Evolutionary conservation across 2,888 invertebrate genomes (phyloP), one percentile per base, ranked within the genome.

Genomic region (Cheilosia variabilis): DNA sequence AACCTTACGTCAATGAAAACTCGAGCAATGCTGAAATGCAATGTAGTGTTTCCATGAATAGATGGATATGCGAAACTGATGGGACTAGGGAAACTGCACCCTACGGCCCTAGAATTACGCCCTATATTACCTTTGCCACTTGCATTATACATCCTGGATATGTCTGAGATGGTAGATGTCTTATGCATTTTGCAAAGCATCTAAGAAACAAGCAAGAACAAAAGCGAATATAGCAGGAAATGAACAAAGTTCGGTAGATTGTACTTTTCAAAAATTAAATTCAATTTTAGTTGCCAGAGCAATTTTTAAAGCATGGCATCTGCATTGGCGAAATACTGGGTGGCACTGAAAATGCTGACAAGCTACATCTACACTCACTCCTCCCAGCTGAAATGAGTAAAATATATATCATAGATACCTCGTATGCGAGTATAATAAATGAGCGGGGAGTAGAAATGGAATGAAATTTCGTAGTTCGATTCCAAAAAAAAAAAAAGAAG

Each of bases 371-470:
- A 24, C 22, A 9, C 31, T 13, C 13, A 7, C 19, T 34, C 4
- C 15, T 19, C 31, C 1, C 31, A 31, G 50, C 22, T 17, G n/a
- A 71, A 34, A 47, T 47, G 57, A n/a, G 5, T 10, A 34, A 24
- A 27, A 31, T 24, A 31, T 58, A 58, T 45, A 58, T 50, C 22
- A 50, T 34, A 7, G 15, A 55, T 31, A 57, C 17, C 43, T 43
- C 31, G 55, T 57, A 55, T 43, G 53, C 31, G 68, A 55, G 19
- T 50, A 71, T 50, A 71, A 71, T 58, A 71, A 71, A 69, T 71
- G 50, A 71, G 58, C 58, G 47, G 47, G 4, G 37, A 58, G 50
- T 13, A 24, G 50, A 58, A n/a, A 71, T 71, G 37, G 68, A 24
- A 71, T 58, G 37, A 7, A 50, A 69, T 47, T 68, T 19, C 34